Evolutionary conservation across 2,797 vertebrate species (phyloP).

Genomic region (Emys orbicularis): DNA sequence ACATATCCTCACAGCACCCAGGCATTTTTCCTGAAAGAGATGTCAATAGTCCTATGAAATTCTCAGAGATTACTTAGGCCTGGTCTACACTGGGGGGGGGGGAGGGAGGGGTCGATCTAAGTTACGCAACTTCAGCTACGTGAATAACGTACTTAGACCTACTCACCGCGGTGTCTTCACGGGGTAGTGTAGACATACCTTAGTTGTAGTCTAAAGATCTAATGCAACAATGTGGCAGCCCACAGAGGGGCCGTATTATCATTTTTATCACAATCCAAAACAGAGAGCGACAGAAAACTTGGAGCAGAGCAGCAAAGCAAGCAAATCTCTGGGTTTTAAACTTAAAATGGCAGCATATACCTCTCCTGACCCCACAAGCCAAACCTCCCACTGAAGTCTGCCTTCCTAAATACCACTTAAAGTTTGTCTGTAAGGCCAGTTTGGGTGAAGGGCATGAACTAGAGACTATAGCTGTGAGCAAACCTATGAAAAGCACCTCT

Average conservation of each 20-base stretch:
- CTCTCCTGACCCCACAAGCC: background rate
- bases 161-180: too few species aligned
- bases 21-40: background rate
- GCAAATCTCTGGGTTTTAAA: background rate
- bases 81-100: too few species aligned
- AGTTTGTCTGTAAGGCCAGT: background rate
- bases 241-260: background rate
- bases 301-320: background rate
- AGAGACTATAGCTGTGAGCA: background rate
- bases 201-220: background rate
- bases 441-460: background rate
- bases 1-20: background rate
- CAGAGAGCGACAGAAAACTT: background rate
- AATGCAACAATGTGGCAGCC: background rate
- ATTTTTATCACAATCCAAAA: background rate
- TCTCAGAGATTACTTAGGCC: background rate
- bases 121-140: too few species aligned
- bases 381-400: background rate
- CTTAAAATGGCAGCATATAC: background rate
- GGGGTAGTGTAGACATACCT: too few species aligned
- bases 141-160: too few species aligned
- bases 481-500: background rate
- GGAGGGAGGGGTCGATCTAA: too few species aligned
- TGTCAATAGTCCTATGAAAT: background rate
- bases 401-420: background rate